Evolutionary conservation across 2,113 vertebrate genomes (phyloP), one percentile per base, ranked within the genome.

Genomic region (Amblyornis subalaris): DNA sequence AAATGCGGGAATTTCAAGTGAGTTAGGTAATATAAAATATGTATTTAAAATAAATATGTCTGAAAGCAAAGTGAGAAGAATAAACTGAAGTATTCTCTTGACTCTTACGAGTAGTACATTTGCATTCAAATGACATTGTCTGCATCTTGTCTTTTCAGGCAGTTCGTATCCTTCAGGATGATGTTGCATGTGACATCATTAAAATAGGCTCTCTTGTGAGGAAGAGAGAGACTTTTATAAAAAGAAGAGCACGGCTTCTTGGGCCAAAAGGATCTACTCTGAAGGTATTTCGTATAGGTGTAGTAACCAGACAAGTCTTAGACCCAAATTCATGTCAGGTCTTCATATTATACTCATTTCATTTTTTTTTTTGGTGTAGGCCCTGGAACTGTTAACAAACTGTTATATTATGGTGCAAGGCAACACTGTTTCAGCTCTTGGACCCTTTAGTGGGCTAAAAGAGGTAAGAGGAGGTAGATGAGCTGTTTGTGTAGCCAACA

Each of bases 341-440:
- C 19, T 69, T 91, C 26, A 60, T 38, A 60, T 96, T 79, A 28
- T 24, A 3, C 26, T 93, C 85, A 53, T 4, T 80, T 67, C 0
- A 9, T 94, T 67, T 78, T 14, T 36, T 48, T 60, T 64, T 42
- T 66, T 72, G 35, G 25, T 91, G 3, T 75, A 99, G 99, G 99
- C 99, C 0, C 94, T 99, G 88, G 99, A 99, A 96, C 96, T 99
- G 67, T 95, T 99, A 93, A 99, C 99, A 38, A 98, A 98, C 97
- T 99, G 99, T 96, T 99, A 99, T 14, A 98, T 99, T 84, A 99
- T 99, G 99, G 99, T 99, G 90, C 99, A 99, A 95, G 99, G 99
- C 24, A 99, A 99, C 97, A 99, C 99, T 0, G 99, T 99, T 81
- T 99, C 99, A 47, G 98, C 98, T 50, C 97, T 99, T 75, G 99